Base-by-base conservation (phyloP, 2,797 vertebrate species). In the Sparidentex hasta region DNA sequence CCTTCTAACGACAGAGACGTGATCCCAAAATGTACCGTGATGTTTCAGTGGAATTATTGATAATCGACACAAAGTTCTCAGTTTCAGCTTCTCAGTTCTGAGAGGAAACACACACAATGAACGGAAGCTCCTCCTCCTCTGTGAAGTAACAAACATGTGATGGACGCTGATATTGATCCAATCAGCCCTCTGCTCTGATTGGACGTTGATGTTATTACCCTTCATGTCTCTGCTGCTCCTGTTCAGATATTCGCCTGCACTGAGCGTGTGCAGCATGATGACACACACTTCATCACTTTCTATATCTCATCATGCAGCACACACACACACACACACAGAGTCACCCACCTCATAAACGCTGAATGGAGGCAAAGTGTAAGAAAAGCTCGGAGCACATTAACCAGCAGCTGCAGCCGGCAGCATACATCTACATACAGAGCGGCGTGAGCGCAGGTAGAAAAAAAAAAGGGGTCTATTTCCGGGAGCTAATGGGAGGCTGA, bases 381-480 rank as follows among this genome's bases (percentile, higher is more conserved):
- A 61, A 41, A 6, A 23, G 23, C 54, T 48, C 50, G 2, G 52
- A 52, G 70, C 54, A 21, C 52, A 47, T 63, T 50, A 64, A 48
- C 38, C 50, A 54, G 65, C 69, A 57, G 66, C 72, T 33, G n/a
- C 56, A 43, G 27, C 56, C 64, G 1, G 43, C 66, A 52, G 64
- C 64, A 57, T 20, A 41, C 51, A 81, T 83, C 77, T 68, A 59
- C 55, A 85, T 74, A 25, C 27, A 68, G 56, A 82, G 25, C 67
- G 64, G 57, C 3, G 16, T 51, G 44, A 72, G 43, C 12, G 52
- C 55, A 47, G 54, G 54, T 50, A 14, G 46, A 14, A 23, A 47
- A 18, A 18, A 50, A 56, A 65, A 33, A 55, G 21, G 58, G 61
- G 57, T 55, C 54, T 59, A 11, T 85, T 78, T 85, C 69, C 47